These are phyloP conservation scores for Phaedon cochleariae DNA, from an alignment of 2,888 invertebrate species.

Conservation along the genomic window DNA sequence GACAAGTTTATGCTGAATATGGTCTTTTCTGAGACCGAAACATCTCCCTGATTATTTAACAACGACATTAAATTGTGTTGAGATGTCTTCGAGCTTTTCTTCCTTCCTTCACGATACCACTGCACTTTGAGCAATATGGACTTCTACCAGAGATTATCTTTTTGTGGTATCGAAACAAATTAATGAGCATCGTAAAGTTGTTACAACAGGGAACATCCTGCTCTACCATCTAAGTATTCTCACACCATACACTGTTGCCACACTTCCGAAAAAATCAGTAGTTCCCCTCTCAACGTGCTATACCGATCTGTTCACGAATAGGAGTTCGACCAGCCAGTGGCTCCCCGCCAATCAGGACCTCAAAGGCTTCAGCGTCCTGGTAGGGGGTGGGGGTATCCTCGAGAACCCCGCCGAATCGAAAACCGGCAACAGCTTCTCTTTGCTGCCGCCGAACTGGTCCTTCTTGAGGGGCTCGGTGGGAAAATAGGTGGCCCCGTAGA, in stretches of 20 bases:
- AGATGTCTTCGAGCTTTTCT: too few species aligned
- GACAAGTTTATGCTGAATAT: too few species aligned
- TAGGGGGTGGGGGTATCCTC: slow-evolving; percentile 83
- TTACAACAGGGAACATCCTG: too few species aligned
- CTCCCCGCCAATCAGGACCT: slow-evolving; percentile 42
- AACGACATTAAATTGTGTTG: too few species aligned
- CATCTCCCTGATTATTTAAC: too few species aligned
- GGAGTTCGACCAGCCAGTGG: slow-evolving; percentile 23
- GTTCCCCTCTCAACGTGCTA: not conserved
- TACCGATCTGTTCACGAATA: not conserved
- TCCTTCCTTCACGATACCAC: too few species aligned
- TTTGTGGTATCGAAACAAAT: too few species aligned
- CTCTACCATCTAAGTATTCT: too few species aligned
- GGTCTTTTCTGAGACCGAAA: too few species aligned
- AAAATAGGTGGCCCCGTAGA: slow-evolving; percentile 88
- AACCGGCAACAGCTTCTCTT: slow-evolving; percentile 70
- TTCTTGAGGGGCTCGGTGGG: slow-evolving; percentile 75
- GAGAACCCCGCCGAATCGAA: slow-evolving; percentile 88
- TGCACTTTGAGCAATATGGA: too few species aligned
- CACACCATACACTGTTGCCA: not conserved
- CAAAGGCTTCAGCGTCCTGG: slow-evolving; percentile 67
- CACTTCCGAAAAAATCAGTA: not conserved
- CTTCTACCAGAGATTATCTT: too few species aligned
- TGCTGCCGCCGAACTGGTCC: slow-evolving; percentile 68
- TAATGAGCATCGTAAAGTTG: too few species aligned